These are phyloP conservation scores for Tetramorium bicarinatum DNA, from an alignment of 2,888 invertebrate genomes.

Conservation along the genomic window DNA sequence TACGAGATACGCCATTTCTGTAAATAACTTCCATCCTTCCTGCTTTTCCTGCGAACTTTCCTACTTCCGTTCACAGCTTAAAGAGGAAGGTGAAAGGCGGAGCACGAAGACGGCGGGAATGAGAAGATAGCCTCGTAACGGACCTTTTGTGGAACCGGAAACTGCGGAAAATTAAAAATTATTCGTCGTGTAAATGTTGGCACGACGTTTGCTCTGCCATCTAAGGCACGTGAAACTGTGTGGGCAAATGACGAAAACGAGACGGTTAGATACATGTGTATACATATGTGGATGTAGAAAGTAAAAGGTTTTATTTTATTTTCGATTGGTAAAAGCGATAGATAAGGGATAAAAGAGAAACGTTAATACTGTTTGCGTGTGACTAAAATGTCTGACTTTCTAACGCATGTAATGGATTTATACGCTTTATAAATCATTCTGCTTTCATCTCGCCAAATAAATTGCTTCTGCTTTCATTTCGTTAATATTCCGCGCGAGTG, in stretches of 20 bases:
- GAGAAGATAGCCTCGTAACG: conserved; percentile 26
- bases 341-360: not conserved
- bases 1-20: conserved; percentile 70
- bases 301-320: not conserved
- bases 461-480: not conserved
- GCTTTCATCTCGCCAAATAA: not conserved
- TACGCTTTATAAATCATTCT: not conserved
- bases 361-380: not conserved
- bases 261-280: not conserved
- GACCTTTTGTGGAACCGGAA: conserved; percentile 13
- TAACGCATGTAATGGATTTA: not conserved
- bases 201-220: too few relatives aligned
- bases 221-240: not conserved
- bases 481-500: not conserved
- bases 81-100: conserved; percentile 36
- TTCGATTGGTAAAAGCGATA: not conserved
- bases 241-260: not conserved
- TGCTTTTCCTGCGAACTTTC: conserved; percentile 37
- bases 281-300: not conserved
- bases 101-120: not conserved
- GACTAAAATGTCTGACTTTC: not conserved
- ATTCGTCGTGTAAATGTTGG: conserved; percentile 54
- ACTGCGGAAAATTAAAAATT: conserved; percentile 67
- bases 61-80: conserved; percentile 25
- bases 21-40: conserved; percentile 64